Base-by-base conservation (phyloP, 2,113 vertebrate species). In the Mionectes macconnelli region DNA sequence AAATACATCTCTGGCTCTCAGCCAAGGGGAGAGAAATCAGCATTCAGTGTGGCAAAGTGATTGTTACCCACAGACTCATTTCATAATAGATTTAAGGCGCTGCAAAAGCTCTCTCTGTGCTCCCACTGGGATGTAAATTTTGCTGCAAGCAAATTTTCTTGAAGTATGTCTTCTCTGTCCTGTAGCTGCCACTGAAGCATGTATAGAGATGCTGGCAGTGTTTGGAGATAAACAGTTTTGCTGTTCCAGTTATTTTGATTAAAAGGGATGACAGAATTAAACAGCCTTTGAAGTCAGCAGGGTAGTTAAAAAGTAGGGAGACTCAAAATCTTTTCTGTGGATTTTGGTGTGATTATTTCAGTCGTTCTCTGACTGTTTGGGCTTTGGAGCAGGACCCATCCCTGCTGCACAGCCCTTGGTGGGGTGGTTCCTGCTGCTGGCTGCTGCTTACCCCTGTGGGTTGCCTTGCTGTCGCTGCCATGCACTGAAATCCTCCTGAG, bases 151-250 rank as follows among this genome's bases (percentile, higher is more conserved):
- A 89, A 31, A 82, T 92, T 86, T 90, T 77, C 62, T 79, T 79
- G 49, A 21, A 52, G 28, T 7, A 28, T 74, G 62, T 70, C 83
- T 94, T 82, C 83, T 73, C 57, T 77, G 49, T 86, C 89, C 76
- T 91, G 75, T 62, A 94, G 64, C 85, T 82, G 82, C 85, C 66
- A 68, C 76, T 50, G 82, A 96, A 87, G n/a, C 90, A 64, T 1
- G n/a, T 75, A 83, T 40, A 89, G 84, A 89, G 81, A 82, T 75
- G 82, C 24, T 47, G 56, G 87, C 62, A 89, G 49, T 78, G 68
- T 78, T 81, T 84, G 70, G n/a, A 86, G 87, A 90, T 70, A 96
- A 96, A 96, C 87, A 91, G 88, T 73, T 78, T 79, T 52, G 70
- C 80, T 78, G 84, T 64, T 89, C 77, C 78, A 37, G 52, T 74